A percentile compares a stretch with the other conserved stretches of the same genome.
phyloP scores from a whole-genome alignment of 92 coral and sea anemone species.

The Anthopleura xanthogrammica region DNA sequence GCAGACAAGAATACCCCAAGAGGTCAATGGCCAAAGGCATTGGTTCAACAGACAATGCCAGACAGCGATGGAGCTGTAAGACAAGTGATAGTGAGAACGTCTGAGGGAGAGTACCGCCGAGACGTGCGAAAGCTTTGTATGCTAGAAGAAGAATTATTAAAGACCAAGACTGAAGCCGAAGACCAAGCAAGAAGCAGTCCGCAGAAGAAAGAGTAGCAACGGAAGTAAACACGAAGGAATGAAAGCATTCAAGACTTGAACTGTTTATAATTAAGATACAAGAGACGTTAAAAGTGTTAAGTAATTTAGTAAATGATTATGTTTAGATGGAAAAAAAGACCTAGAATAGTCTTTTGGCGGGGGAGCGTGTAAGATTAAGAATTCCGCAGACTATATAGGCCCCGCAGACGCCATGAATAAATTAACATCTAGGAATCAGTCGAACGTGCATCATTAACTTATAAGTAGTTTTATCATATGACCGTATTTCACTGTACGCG shows the following conservation, averaged over 20 bases:
- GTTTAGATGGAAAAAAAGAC: too few species aligned
- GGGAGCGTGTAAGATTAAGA: not conserved
- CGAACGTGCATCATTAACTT: too few species aligned
- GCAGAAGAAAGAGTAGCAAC: too few species aligned
- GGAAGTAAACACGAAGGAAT: too few species aligned
- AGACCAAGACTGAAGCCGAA: not conserved
- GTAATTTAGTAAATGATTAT: too few species aligned
- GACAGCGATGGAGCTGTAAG: constrained; percentile 30
- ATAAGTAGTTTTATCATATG: too few species aligned
- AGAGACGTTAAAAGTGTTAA: too few species aligned
- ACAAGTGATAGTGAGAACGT: constrained; percentile 23
- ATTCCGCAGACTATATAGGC: not conserved
- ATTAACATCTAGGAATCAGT: too few species aligned
- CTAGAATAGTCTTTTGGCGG: not conserved
- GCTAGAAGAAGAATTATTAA: constrained; percentile 32
- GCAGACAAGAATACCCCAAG: constrained; percentile 38
- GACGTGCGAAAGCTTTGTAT: constrained; percentile 40
- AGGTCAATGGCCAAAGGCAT: constrained; percentile 61
- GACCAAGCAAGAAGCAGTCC: not conserved
- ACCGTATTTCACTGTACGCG: too few species aligned
- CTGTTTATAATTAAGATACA: too few species aligned
- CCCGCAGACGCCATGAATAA: not conserved
- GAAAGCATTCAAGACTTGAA: too few species aligned
- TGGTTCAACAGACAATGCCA: constrained; percentile 32
- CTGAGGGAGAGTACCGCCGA: constrained; percentile 20